Evolutionary conservation across 2,113 vertebrate species (phyloP).

Genomic region (Podarcis cretensis): DNA sequence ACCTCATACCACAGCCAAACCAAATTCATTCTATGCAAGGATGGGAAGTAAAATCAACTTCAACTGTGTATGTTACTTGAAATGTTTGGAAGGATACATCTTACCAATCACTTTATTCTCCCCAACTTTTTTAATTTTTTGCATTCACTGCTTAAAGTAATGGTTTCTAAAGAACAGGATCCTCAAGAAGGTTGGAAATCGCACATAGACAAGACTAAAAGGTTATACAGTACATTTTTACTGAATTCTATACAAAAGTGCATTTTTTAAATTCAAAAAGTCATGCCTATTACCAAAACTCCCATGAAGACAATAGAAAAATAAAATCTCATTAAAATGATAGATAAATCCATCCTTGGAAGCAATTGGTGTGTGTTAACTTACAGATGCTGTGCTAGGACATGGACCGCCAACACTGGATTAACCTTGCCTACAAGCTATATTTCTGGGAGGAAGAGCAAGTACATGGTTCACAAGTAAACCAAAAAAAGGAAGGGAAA

Average conservation of each 20-base stretch:
- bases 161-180: constrained; percentile 61
- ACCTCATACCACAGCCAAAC: constrained; percentile 49
- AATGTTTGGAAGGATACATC: constrained; percentile 51
- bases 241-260: constrained; percentile 68
- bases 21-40: constrained; percentile 40
- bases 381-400: constrained; percentile 99
- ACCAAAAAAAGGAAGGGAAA: constrained; percentile 81
- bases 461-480: constrained; percentile 97
- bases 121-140: constrained; percentile 46
- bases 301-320: constrained; percentile 81
- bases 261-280: constrained; percentile 70
- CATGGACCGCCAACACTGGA: constrained; percentile 97
- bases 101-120: constrained; percentile 66
- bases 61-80: constrained; percentile 53
- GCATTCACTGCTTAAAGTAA: constrained; percentile 25
- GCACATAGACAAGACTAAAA: constrained; percentile 74
- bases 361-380: constrained; percentile 94
- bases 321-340: constrained; percentile 81
- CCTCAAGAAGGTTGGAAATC: constrained; percentile 76
- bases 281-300: constrained; percentile 76
- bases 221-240: constrained; percentile 71
- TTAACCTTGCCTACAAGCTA: constrained; percentile 99
- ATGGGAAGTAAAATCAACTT: constrained; percentile 40
- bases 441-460: constrained; percentile 99
- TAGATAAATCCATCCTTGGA: constrained; percentile 92